Base-by-base conservation (phyloP, 2,888 invertebrate species). In the Cantharis nigra region DNA sequence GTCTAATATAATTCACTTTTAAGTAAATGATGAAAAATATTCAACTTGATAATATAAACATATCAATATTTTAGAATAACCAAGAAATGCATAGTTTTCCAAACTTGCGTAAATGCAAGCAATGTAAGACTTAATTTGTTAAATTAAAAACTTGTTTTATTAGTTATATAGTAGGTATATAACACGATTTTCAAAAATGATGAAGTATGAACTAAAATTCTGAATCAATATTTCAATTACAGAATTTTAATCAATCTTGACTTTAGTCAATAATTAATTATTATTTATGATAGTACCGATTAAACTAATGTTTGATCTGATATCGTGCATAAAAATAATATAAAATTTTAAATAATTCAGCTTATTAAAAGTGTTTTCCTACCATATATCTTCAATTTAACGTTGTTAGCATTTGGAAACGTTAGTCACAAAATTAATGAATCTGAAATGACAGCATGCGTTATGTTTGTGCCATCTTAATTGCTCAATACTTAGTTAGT, bases 381-480 rank as follows among this genome's bases (percentile, higher is more conserved):
- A 49, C 49, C n/a, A 49, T 49, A 49, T 9, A 49, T 49, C 49
- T 49, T n/a, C n/a, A 20, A 23, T 9, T n/a, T 67, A 67, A 26
- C 11, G 65, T 67, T 23, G 65, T 67, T 67, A 67, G 65, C 85
- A 85, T 84, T 84, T 85, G 85, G 82, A 83, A 83, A 83, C 84
- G 83, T 85, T 85, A 83, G 83, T 82, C 83, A 82, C 79, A 78
- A 85, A 84, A 84, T 85, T 85, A 86, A 86, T 85, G 82, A 83
- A 76, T 76, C 79, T 74, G 78, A 80, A 80, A 83, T 82, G 83
- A 83, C 83, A 82, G 78, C 80, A 73, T 79, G 77, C 78, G 80
- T 81, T 82, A 82, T 85, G 83, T 85, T 85, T 84, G 65, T 67
- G 84, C 84, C 82, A 82, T 82, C 78, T 82, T 84, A 84, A 86